Conservation (phyloP, 2,888 invertebrate genomes). For the Masnerella sp. region DNA sequence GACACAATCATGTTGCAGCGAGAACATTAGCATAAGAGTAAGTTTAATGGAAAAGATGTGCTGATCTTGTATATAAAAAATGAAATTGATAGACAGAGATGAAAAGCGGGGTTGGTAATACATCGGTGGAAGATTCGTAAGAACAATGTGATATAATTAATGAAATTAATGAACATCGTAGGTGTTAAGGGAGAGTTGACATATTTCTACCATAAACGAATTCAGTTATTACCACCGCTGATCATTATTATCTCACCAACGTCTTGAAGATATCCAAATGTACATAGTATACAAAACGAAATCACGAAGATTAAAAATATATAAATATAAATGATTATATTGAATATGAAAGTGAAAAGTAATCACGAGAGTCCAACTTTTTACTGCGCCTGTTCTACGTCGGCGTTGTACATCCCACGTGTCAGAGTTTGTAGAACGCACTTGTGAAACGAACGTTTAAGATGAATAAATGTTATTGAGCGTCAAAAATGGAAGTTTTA, state of each 20-base stretch:
- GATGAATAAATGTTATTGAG: conserved; percentile 67
- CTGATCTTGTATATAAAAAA: conserved; percentile 49
- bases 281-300: conserved; percentile 72
- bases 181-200: conserved; percentile 67
- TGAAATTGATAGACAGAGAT: conserved; percentile 17
- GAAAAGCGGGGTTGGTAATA: conserved; percentile 38
- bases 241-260: conserved; percentile 69
- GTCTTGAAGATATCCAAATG: conserved; percentile 69
- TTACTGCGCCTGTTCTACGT: conserved; percentile 63
- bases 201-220: conserved; percentile 72
- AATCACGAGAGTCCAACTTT: conserved; percentile 62
- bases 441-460: conserved; percentile 65
- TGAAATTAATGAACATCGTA: conserved; percentile 75
- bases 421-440: conserved; percentile 66
- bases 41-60: conserved; percentile 12
- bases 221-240: conserved; percentile 67
- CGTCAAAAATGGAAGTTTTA: conserved; percentile 58
- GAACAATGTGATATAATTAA: conserved; percentile 77
- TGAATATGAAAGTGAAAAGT: conserved; percentile 64
- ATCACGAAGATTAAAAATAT: conserved; percentile 61
- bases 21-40: conserved; percentile 53
- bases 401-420: conserved; percentile 64
- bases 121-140: conserved; percentile 66
- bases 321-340: conserved; percentile 67
- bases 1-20: conserved; percentile 54